Evolutionary conservation across 2,113 vertebrate genomes (phyloP).

Genomic region (Hydrochoerus hydrochaeris): DNA sequence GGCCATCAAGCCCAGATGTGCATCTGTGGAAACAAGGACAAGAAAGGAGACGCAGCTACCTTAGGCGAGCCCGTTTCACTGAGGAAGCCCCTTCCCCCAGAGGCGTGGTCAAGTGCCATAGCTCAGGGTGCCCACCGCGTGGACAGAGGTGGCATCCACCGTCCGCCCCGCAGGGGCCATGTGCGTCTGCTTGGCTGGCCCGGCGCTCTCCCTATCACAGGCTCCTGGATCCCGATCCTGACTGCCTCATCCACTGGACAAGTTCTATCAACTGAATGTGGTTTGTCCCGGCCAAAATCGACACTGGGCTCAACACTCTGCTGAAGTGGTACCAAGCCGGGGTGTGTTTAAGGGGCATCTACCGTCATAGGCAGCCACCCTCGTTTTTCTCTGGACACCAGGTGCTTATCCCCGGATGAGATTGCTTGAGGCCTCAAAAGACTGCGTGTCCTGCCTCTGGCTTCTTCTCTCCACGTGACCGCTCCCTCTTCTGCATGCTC

Average conservation of each 20-base stretch:
- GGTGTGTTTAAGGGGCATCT: neutral
- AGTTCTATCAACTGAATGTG: neutral
- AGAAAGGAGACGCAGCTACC: neutral
- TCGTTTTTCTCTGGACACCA: neutral
- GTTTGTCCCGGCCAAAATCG: neutral
- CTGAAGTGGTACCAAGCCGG: neutral
- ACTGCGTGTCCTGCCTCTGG: neutral
- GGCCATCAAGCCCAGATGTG: fast-evolving
- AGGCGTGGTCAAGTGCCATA: neutral
- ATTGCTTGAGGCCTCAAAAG: neutral
- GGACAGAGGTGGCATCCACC: neutral
- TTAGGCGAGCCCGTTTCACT: neutral
- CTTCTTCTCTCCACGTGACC: neutral
- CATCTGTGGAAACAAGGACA: neutral
- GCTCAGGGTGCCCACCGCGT: neutral
- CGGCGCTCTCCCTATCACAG: neutral
- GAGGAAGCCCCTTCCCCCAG: neutral
- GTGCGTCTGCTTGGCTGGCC: neutral
- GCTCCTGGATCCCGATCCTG: neutral
- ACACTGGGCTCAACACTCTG: neutral
- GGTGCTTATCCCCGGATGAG: neutral
- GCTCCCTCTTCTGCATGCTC: neutral
- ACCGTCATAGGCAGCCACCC: neutral
- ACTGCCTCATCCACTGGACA: neutral
- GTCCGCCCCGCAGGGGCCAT: fast-evolving